Evolutionary conservation across 2,113 vertebrate genomes (phyloP), one percentile per base, ranked within the genome.

Genomic region (Cnemophilus loriae): DNA sequence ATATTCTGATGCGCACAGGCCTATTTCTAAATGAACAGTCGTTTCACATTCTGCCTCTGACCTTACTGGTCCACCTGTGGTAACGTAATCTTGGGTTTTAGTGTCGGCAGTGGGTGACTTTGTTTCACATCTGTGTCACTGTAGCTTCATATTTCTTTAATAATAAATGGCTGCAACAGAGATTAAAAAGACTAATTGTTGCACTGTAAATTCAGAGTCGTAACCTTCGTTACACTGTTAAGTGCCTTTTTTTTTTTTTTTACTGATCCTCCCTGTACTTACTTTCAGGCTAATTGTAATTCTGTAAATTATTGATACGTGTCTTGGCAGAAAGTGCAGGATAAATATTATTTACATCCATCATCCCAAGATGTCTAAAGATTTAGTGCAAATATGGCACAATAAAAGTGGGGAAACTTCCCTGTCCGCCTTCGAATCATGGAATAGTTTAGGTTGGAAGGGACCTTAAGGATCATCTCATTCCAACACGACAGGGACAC

Each of bases 111-210:
- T 27, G 61, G 41, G 28, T 47, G 82, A 21, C 75, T 83, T 55
- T 0, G 3, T 92, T 91, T 87, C 83, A 64, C 73, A 60, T 74
- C 87, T 59, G 35, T 59, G 69, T 56, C 84, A 47, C n/a, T 27
- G 87, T 19, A 69, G 61, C 77, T 93, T 87, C 76, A 18, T 77
- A 57, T 76, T 93, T 84, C 89, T 87, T 97, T 28, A 95, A 91
- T 84, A 94, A 92, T 91, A 57, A 87, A 87, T 87, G 69, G 21
- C 59, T 64, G 53, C 30, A 35, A 14, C 44, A 30, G 76, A 77
- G 84, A 56, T 77, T 39, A 60, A 73, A 80, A 81, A 64, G 86
- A n/a, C 76, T 68, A 41, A 61, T 65, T 91, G 87, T 46, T 79
- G 78, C 61, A 50, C 6, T 14, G 75, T 53, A n/a, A 71, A 82